A percentile compares a stretch with the other conserved stretches of the same genome.
Conservation (phyloP, 2,797 vertebrate genomes). For the Tenualosa thibaudeaui region DNA sequence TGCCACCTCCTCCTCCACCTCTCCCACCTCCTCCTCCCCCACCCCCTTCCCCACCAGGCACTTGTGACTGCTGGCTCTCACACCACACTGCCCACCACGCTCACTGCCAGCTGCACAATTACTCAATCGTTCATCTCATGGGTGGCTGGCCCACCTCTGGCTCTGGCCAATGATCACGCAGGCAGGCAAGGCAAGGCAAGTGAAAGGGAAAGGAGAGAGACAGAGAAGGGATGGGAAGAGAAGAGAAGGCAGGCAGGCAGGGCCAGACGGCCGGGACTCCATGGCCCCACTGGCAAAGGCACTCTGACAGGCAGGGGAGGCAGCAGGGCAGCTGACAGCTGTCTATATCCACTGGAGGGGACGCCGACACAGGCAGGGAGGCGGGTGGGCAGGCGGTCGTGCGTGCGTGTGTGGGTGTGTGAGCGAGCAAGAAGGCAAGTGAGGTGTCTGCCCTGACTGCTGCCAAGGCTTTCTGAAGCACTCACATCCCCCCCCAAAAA, state of each 20-base stretch:
- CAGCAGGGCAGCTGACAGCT: conserved; percentile 68
- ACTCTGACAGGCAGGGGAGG: conserved; percentile 55
- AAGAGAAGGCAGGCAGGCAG: neutral
- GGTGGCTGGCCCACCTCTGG: conserved; percentile 62
- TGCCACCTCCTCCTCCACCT: neutral
- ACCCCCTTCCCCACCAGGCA: neutral
- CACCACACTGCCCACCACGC: conserved; percentile 57
- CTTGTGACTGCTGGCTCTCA: conserved; percentile 24
- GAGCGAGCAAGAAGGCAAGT: neutral
- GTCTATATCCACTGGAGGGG: conserved; percentile 52
- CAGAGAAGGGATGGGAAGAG: neutral
- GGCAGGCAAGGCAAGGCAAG: neutral
- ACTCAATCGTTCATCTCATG: conserved; percentile 74
- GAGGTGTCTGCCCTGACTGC: neutral
- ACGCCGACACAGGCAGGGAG: neutral
- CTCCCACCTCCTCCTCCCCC: conserved; percentile 3
- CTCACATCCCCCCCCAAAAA: neutral
- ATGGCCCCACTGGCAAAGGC: conserved; percentile 41
- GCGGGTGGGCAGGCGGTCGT: neutral
- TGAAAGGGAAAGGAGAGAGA: neutral
- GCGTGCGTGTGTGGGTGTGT: neutral
- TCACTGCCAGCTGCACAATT: conserved; percentile 70
- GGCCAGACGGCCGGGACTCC: neutral
- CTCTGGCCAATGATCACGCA: conserved; percentile 51
- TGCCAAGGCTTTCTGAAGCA: neutral